Evolutionary conservation across 2,113 vertebrate species (phyloP).

Genomic region (Athene noctua): DNA sequence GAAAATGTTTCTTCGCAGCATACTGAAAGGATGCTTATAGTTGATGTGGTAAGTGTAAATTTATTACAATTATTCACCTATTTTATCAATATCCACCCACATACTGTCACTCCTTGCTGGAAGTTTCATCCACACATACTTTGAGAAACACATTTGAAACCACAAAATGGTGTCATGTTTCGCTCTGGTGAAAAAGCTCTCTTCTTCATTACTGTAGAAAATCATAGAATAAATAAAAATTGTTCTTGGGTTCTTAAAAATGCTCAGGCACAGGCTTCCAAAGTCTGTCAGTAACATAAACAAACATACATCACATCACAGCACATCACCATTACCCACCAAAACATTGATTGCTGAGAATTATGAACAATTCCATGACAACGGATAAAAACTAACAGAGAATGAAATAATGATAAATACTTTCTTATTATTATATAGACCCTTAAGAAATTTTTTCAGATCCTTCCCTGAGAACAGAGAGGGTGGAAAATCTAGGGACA

Average conservation of each 20-base stretch:
- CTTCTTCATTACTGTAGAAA: neutral
- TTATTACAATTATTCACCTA: slow-evolving; percentile 11
- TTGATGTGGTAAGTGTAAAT: neutral
- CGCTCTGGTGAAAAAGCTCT: neutral
- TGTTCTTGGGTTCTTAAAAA: slow-evolving; percentile 3
- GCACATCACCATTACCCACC: neutral
- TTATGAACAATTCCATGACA: neutral
- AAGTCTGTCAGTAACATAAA: slow-evolving; percentile 5
- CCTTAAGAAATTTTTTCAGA: neutral
- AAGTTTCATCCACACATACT: neutral
- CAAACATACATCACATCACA: neutral
- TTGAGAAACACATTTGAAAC: neutral
- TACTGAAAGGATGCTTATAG: neutral
- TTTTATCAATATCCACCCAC: neutral
- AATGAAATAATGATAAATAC: neutral
- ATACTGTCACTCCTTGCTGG: neutral
- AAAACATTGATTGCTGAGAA: neutral
- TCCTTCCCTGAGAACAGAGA: neutral
- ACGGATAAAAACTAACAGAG: neutral
- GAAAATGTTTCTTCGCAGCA: neutral
- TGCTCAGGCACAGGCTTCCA: neutral
- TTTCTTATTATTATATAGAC: neutral
- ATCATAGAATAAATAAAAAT: slow-evolving; percentile 38
- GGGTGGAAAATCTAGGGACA: neutral
- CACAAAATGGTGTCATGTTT: neutral